These are phyloP conservation scores for Lithophane leautieri DNA, from an alignment of 2,888 invertebrate genomes.

Conservation along the genomic window DNA sequence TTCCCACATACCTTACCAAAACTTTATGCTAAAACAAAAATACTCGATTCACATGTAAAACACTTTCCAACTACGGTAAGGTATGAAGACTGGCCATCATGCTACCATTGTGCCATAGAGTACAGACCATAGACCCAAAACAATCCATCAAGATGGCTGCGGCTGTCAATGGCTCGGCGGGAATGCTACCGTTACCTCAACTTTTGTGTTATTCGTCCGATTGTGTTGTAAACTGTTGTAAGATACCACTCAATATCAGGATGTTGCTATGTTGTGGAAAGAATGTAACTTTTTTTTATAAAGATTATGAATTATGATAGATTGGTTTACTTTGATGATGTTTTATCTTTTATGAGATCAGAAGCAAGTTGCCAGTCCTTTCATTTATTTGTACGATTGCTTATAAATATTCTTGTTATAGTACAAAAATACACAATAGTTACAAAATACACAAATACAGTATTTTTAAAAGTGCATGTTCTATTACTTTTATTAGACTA, in stretches of 20 bases:
- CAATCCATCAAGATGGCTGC: constrained; percentile 63
- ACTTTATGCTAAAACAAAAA: constrained; percentile 34
- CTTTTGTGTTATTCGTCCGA: constrained; percentile 46
- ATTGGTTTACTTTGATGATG: constrained; percentile 39
- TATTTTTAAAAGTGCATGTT: too few relatives aligned
- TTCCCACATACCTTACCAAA: constrained; percentile 36
- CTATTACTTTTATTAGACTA: not conserved
- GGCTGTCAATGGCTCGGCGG: constrained; percentile 58
- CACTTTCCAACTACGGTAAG: constrained; percentile 53
- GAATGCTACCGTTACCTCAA: constrained; percentile 63
- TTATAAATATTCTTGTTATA: too few relatives aligned
- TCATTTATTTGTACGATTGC: constrained; percentile 17
- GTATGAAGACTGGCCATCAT: constrained; percentile 22
- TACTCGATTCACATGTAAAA: constrained; percentile 47
- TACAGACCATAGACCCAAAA: constrained; percentile 47
- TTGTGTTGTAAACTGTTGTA: constrained; percentile 55
- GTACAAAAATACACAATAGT: too few relatives aligned
- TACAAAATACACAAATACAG: too few relatives aligned
- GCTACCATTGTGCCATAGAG: constrained; percentile 51
- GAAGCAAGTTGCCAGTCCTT: constrained; percentile 9
- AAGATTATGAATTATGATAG: constrained; percentile 35
- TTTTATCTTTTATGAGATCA: constrained; percentile 18
- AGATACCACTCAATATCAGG: constrained; percentile 42
- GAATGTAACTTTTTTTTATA: constrained; percentile 30
- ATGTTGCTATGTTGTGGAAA: constrained; percentile 50